A percentile compares a stretch with the other conserved stretches of the same genome.
phyloP scores from a whole-genome alignment of 2,797 vertebrate genomes.

The Acrocephalus scirpaceus region DNA sequence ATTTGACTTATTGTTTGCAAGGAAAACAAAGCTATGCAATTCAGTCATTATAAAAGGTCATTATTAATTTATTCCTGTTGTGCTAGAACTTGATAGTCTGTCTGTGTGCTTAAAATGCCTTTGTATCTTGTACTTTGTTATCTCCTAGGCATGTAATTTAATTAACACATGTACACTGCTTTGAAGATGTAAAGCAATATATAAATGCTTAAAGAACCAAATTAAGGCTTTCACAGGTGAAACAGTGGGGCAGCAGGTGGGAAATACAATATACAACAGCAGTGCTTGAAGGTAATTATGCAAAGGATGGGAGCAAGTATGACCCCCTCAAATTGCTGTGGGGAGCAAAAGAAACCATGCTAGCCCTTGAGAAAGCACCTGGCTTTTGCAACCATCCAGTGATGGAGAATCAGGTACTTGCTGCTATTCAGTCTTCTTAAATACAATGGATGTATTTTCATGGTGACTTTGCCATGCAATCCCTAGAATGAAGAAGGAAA shows the following conservation, averaged over 20 bases:
- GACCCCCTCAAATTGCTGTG: not conserved
- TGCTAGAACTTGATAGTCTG: slow-evolving; percentile 54
- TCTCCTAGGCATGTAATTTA: slow-evolving; percentile 60
- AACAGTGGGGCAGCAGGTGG: slow-evolving; percentile 13
- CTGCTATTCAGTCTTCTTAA: not conserved
- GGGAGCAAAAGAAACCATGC: not conserved
- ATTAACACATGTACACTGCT: slow-evolving; percentile 48
- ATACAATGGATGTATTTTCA: not conserved
- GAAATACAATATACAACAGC: not conserved
- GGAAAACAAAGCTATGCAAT: slow-evolving; percentile 15
- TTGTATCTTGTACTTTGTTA: slow-evolving; percentile 65
- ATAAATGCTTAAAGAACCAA: slow-evolving; percentile 16
- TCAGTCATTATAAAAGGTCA: slow-evolving; percentile 53
- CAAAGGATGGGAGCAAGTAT: not conserved
- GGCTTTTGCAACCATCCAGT: not conserved
- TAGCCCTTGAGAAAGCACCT: not conserved
- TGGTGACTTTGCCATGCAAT: not conserved
- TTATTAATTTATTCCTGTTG: slow-evolving; percentile 71
- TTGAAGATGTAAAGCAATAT: slow-evolving; percentile 54
- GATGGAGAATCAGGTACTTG: not conserved
- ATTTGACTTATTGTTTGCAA: not conserved
- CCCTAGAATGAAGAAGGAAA: not conserved
- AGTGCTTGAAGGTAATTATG: not conserved
- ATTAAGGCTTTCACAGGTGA: slow-evolving; percentile 42
- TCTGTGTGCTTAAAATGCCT: slow-evolving; percentile 57